Base-by-base conservation (phyloP, 2,113 vertebrate species). In the Neolamprologus toae region DNA sequence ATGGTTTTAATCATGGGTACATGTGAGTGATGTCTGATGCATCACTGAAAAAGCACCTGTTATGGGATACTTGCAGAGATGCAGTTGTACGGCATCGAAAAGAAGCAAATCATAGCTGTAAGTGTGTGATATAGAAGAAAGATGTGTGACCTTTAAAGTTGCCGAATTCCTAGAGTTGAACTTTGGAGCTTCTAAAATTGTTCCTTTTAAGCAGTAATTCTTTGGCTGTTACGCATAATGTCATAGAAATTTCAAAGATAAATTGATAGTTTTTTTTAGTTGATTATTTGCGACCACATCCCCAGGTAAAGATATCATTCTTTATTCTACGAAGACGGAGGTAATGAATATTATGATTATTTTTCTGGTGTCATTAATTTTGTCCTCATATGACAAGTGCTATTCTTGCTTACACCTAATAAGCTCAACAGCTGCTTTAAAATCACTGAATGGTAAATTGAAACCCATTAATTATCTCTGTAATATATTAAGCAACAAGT, bases 91-190 rank as follows among this genome's bases (percentile, higher is more conserved):
- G 6, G 59, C 79, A 35, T 47, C 21, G 14, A 35, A n/a, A 31
- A 63, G 45, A 35, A 35, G 66, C 23, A 76, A 57, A 40, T 55
- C 8, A 17, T 63, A 54, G 21, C 16, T 71, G 9, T 28, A 49
- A 26, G 21, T 14, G 9, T 91, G 86, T 90, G 81, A 86, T 76
- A 37, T 84, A 80, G 47, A 63, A 90, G 83, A 87, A 40, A 49
- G 45, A 94, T 86, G 80, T 54, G 66, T 90, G 91, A 93, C 92
- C 88, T 95, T 95, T 88, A 93, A 45, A 85, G 80, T 86, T 85
- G 76, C 81, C 19, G 76, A 93, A 89, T 35, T 79, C 13, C 19
- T 33, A 33, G 59, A 87, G 55, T 76, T 14, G 28, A 79, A 73
- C 31, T 31, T 45, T 59, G 35, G 79, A 45, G 23, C 21, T 80